Base-by-base conservation (phyloP, 2,888 invertebrate genomes). In the Macrosoma leucophasiata region DNA sequence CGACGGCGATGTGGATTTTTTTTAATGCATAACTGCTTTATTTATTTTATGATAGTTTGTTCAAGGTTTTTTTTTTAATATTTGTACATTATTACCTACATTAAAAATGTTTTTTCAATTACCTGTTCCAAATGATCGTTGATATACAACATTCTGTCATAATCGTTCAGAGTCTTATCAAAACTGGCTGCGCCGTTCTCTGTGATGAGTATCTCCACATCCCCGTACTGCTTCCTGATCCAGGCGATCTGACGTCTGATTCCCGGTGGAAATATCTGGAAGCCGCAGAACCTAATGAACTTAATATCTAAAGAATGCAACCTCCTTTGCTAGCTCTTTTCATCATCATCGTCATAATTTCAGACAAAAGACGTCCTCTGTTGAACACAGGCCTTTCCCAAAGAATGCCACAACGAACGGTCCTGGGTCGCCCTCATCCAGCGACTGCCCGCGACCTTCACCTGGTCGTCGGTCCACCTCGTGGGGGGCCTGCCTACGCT, bases 191-290 rank as follows among this genome's bases (percentile, higher is more conserved):
- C 72, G 0, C 86, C 86, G 37, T 84, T 85, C 50, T 87, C 87
- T 0, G 78, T 76, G 21, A 86, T 69, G 12, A 81, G 32, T 11
- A 84, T 60, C 13, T 65, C 55, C 7, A 70, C 9, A 14, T 68
- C 69, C 0, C 71, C 72, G 35, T 82, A 87, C 14, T 62, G 50
- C 12, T 72, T 43, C 47, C 75, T 79, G 26, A 86, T 46, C 69
- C 77, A 79, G 1, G 55, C 55, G 4, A 87, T 44, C 10, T 66
- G 43, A 4, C 60, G 56, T 1, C 81, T 60, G 0, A 87, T 49
- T 0, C 86, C 87, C 53, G 69, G 62, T 0, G 87, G 86, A 14
- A 77, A 62, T 1, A 66, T 49, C 77, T 84, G 48, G 1, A 29
- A 36, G 5, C 36, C 2, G 4, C 3, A 23, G 7, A 10, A 11